These are phyloP conservation scores for Nysson spinosus DNA, from an alignment of 2,888 invertebrate genomes.

Conservation along the genomic window DNA sequence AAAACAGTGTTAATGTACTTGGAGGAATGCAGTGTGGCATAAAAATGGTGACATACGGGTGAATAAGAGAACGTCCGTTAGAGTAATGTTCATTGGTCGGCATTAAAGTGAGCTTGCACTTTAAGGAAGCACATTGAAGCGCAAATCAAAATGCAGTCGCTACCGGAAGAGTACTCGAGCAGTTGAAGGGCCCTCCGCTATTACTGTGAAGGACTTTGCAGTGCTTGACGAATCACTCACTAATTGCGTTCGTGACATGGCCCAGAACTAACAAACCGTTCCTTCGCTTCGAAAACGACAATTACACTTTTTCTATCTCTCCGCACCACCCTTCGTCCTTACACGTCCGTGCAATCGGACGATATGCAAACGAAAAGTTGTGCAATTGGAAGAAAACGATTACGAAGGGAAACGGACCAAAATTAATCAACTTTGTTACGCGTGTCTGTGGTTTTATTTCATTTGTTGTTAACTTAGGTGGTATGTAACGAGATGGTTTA, in stretches of 20 bases:
- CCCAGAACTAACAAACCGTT: conserved; percentile 72
- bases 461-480: too few species aligned
- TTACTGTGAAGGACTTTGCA: conserved; percentile 64
- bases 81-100: conserved; percentile 39
- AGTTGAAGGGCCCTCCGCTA: conserved; percentile 69
- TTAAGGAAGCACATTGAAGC: conserved; percentile 68
- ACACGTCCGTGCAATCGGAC: not conserved
- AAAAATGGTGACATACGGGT: conserved; percentile 2
- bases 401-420: not conserved
- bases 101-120: conserved; percentile 55
- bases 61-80: conserved; percentile 35
- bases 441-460: too few species aligned
- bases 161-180: conserved; percentile 70
- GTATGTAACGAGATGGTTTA: too few species aligned
- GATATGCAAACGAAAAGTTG: not conserved
- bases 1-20: too few species aligned
- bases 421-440: too few species aligned
- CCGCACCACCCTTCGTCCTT: conserved; percentile 3
- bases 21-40: too few species aligned
- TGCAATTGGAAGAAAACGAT: not conserved
- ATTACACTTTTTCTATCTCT: conserved; percentile 44
- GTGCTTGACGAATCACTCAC: conserved; percentile 76
- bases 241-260: conserved; percentile 77
- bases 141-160: conserved; percentile 76
- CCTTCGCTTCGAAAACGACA: conserved; percentile 63